phyloP scores from a whole-genome alignment of 2,797 vertebrate genomes.

The Rhinophrynus dorsalis region DNA sequence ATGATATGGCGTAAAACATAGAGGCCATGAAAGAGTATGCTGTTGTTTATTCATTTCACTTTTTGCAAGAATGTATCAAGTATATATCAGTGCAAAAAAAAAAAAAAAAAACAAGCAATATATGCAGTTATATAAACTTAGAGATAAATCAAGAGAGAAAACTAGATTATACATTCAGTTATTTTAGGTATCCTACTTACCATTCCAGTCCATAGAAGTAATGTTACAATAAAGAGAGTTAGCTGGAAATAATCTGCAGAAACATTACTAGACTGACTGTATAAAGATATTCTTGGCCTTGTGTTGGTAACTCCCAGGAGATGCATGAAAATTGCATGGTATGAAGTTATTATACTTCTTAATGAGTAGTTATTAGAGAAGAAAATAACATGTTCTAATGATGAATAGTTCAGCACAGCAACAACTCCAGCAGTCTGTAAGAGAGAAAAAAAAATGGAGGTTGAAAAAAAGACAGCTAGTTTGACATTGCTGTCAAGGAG shows the following conservation, averaged over 20 bases:
- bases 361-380: slow-evolving; percentile 42
- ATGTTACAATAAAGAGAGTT: slow-evolving; percentile 46
- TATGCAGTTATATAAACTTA: too few species aligned
- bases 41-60: too few species aligned
- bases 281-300: not conserved
- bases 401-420: slow-evolving; percentile 57
- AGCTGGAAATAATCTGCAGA: slow-evolving; percentile 31
- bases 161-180: too few species aligned
- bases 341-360: slow-evolving; percentile 43
- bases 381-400: slow-evolving; percentile 55
- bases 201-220: slow-evolving; percentile 58
- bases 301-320: slow-evolving; percentile 23
- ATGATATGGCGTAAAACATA: too few species aligned
- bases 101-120: too few species aligned
- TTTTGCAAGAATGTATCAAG: too few species aligned
- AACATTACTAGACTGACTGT: not conserved
- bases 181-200: slow-evolving; percentile 62
- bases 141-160: too few species aligned
- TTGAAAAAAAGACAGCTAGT: too few species aligned
- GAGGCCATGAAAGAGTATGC: too few species aligned
- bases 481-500: too few species aligned
- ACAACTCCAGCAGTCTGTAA: slow-evolving; percentile 65
- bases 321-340: slow-evolving; percentile 49
- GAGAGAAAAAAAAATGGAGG: not conserved
- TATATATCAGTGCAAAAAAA: too few species aligned